A percentile compares a stretch with the other conserved stretches of the same genome.
Evolutionary conservation across 2,113 vertebrate genomes (phyloP).

Genomic region (Cinclus mexicanus): DNA sequence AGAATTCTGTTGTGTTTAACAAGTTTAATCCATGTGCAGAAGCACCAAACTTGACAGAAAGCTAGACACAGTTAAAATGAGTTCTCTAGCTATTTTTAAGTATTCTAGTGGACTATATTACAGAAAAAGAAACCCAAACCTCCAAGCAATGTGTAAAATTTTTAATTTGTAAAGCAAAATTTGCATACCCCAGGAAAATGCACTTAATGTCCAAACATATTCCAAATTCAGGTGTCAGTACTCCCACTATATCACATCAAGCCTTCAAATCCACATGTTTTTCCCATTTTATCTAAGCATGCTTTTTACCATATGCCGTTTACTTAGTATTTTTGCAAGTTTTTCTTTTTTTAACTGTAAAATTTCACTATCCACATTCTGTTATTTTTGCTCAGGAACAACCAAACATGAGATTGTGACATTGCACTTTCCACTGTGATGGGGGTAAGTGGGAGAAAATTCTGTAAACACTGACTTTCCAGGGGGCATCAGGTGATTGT

Average conservation of each 20-base stretch:
- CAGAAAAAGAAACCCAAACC: accelerated
- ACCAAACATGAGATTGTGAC: not conserved
- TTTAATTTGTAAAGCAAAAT: not conserved
- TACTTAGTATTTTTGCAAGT: not conserved
- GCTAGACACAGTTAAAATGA: not conserved
- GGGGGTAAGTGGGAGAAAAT: not conserved
- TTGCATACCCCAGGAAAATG: not conserved
- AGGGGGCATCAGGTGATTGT: not conserved
- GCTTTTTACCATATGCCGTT: not conserved
- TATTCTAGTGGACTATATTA: not conserved
- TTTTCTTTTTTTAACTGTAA: not conserved
- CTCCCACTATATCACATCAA: not conserved
- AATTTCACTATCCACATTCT: not conserved
- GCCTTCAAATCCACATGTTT: not conserved
- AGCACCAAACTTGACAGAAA: not conserved
- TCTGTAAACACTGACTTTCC: not conserved
- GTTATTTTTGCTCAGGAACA: not conserved
- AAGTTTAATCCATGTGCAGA: not conserved
- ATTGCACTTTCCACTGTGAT: not conserved
- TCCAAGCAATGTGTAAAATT: not conserved
- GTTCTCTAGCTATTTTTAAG: not conserved
- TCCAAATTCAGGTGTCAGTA: not conserved
- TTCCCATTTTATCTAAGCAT: not conserved
- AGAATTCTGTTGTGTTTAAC: not conserved
- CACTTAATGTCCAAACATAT: not conserved